Base-by-base conservation (phyloP, 2,113 vertebrate species). In the Pipa parva region DNA sequence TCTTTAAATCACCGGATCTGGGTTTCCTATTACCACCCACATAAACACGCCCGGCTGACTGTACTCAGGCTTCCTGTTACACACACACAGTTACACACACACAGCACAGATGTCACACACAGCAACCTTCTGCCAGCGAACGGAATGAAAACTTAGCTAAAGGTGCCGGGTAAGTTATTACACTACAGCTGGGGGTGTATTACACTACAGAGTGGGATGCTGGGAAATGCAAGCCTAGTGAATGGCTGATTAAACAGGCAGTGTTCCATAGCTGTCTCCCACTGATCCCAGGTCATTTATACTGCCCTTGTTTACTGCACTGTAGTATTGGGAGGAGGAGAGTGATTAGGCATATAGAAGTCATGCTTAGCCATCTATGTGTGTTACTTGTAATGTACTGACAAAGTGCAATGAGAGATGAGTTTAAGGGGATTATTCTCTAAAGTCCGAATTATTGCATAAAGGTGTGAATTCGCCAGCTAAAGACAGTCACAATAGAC, bases 1-100 rank as follows among this genome's bases (percentile, higher is more conserved):
- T 28, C 66, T 69, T 69, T 69, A 61, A 69, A 52, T 37, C 28
- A 22, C 48, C 48, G 22, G 31, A 52, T 52, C 31, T 24, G 49
- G 46, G 18, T 61, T 26, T 70, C 42, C 58, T 46, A 69, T 60
- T 60, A 52, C 66, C 66, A 54, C 57, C 26, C 66, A 70, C 57
- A 60, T 31, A n/a, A 39, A 54, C 66, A 70, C 49, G 58, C 66
- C 58, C 49, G n/a, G 18, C 66, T 70, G 66, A 70, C 48, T 61
- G 33, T 70, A 54, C 58, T 54, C 9, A n/a, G 52, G 48, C 48
- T 70, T 70, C 66, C 66, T 60, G 66, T 70, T 60, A 50, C 65
- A 60, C 60, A 61, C 27, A 64, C 27, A 67, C 56, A 50, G 55
- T 52, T 54, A 61, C 22, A 62, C 29, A 63, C 63, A 55, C 55